Evolutionary conservation across 2,888 invertebrate genomes (phyloP), one percentile per base, ranked within the genome.

Genomic region (Mellilla xanthometata): DNA sequence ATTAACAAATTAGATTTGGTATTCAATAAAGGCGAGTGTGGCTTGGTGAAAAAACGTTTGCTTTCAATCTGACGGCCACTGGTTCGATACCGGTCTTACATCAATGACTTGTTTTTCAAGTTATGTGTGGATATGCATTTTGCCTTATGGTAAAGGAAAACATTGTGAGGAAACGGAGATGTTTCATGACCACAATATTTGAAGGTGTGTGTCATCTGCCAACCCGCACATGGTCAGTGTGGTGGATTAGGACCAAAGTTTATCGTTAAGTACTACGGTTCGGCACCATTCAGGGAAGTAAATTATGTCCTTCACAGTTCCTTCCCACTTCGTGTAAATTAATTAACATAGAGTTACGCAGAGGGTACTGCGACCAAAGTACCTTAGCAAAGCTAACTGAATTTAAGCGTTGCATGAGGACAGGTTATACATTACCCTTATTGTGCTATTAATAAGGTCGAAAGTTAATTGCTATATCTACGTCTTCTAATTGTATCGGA

Each of bases 271-370:
- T n/a, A n/a, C n/a, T 36, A 23, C 35, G 39, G 3, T 34, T 42
- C 30, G 27, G 29, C 39, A 47, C 44, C 39, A 39, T 44, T 40
- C 46, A 39, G 46, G 42, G 36, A 40, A 38, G 19, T 40, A 19
- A 48, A 46, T 45, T 52, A 52, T 38, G 44, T 47, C 53, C 53
- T 49, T 26, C 41, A 38, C 45, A 46, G 27, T 46, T 36, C 47
- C 40, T 42, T 33, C 19, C 44, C 39, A 44, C 46, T 45, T 45
- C 49, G 42, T 45, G 40, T 49, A 53, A 54, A 54, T 57, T 54
- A 54, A 57, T 57, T 57, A 54, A 44, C 39, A 44, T 35, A 40
- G 32, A 44, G 39, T 36, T 44, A 48, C 36, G 36, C 36, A 44
- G 28, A 34, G 27, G 4, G 39, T 22, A 38, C 24, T 30, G 31